A percentile compares a stretch with the other conserved stretches of the same genome.
These are phyloP conservation scores for Zosterops borbonicus DNA, from an alignment of 2,113 vertebrate species.

Conservation along the genomic window DNA sequence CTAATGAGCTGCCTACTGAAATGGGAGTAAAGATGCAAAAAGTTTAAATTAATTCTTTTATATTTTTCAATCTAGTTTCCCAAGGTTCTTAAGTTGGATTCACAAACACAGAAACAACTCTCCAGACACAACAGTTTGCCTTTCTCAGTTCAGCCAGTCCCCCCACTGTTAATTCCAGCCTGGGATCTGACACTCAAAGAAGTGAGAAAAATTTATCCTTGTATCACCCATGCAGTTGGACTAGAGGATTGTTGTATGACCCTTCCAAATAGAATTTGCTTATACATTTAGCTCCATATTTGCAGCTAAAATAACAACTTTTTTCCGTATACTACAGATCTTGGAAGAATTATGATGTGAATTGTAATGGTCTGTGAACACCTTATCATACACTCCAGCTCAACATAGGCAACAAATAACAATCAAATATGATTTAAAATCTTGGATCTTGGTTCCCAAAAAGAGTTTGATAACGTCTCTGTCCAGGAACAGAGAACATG, in stretches of 20 bases:
- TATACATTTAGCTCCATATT: background rate
- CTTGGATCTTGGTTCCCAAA: background rate
- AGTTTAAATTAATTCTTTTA: background rate
- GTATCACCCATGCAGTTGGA: background rate
- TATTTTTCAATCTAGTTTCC: background rate
- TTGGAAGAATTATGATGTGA: background rate
- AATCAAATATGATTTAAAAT: background rate
- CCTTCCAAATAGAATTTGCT: background rate
- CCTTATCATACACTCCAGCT: background rate
- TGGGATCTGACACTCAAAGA: background rate
- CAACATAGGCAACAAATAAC: background rate
- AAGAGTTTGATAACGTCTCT: background rate
- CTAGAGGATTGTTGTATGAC: background rate
- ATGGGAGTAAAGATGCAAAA: background rate
- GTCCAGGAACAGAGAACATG: background rate
- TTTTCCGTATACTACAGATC: background rate
- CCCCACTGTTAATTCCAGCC: background rate
- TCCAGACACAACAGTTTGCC: background rate
- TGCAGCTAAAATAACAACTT: conserved; percentile 5
- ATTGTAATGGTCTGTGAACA: background rate
- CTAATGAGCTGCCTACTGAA: background rate
- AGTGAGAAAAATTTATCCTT: background rate
- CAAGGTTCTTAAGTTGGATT: background rate
- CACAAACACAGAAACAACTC: background rate
- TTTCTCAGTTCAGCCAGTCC: background rate